Percentiles rank a stretch among this genome's conserved stretches.
Evolutionary conservation across 2,888 invertebrate species (phyloP).

Genomic region (Cheilosia grossa): DNA sequence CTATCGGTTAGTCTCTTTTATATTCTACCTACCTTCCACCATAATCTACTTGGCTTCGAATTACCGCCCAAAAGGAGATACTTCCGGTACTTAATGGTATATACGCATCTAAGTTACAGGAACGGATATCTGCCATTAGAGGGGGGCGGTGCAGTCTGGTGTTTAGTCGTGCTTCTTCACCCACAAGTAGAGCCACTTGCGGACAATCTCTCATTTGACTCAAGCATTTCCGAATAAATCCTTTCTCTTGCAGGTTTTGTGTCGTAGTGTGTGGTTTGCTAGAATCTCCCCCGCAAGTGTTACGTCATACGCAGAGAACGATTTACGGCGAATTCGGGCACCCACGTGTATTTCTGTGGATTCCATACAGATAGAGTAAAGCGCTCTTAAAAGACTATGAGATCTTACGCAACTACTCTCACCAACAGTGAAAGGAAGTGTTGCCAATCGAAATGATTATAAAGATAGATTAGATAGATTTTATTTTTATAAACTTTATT

Average conservation of each 20-base stretch:
- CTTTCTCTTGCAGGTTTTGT: slow-evolving; percentile 12
- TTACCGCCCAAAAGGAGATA: slow-evolving; percentile 63
- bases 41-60: slow-evolving; percentile 66
- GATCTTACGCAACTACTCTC: background rate
- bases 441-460: background rate
- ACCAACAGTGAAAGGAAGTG: background rate
- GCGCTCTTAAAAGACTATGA: background rate
- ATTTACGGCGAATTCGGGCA: slow-evolving; percentile 53
- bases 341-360: slow-evolving; percentile 34
- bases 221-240: slow-evolving; percentile 23
- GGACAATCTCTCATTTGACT: slow-evolving; percentile 37
- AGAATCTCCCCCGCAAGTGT: background rate
- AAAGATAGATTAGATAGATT: too few species aligned
- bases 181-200: slow-evolving; percentile 28
- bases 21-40: slow-evolving; percentile 38
- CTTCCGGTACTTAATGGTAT: slow-evolving; percentile 51
- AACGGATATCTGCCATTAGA: slow-evolving; percentile 15
- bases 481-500: too few species aligned
- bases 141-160: background rate
- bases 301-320: slow-evolving; percentile 41
- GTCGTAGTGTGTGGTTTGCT: background rate
- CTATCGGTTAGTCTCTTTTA: slow-evolving; percentile 40
- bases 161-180: slow-evolving; percentile 9
- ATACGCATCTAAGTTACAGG: slow-evolving; percentile 50
- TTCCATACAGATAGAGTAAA: background rate